phyloP scores from a whole-genome alignment of 2,113 vertebrate genomes.

The western clawed frog (Xenopus tropicalis) region DNA sequence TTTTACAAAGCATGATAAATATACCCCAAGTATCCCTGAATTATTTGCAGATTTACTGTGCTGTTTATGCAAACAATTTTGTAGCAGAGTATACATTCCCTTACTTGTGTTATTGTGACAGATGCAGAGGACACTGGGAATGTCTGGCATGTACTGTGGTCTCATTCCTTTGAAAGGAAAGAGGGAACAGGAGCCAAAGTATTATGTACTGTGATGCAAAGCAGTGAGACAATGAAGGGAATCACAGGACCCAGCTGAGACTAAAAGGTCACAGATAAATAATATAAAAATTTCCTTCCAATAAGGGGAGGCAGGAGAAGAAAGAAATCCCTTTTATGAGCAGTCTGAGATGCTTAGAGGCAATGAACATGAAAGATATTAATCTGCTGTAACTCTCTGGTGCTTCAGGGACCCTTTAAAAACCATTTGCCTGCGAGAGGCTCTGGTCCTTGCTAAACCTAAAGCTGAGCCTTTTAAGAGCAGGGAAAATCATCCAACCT shows the following conservation, averaged over 20 bases:
- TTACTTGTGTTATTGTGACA: too few species aligned
- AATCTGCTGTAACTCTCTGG: conserved; percentile 16
- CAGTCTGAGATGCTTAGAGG: conserved; percentile 21
- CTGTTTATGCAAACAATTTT: too few species aligned
- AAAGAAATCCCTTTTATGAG: conserved; percentile 25
- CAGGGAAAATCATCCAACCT: neutral
- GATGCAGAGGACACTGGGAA: too few species aligned
- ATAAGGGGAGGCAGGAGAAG: conserved; percentile 3
- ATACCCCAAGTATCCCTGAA: too few species aligned
- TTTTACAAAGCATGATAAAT: too few species aligned
- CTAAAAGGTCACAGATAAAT: conserved; percentile 32
- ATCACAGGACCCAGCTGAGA: conserved; percentile 36
- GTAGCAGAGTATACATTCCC: too few species aligned
- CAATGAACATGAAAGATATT: conserved; percentile 24
- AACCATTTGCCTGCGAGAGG: neutral
- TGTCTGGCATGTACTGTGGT: neutral
- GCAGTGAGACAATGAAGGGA: conserved; percentile 22
- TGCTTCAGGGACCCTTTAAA: conserved; percentile 10
- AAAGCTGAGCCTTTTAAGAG: conserved; percentile 7
- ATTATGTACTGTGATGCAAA: conserved; percentile 33
- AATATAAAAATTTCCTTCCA: conserved; percentile 12
- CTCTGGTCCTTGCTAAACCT: neutral
- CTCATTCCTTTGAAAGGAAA: neutral
- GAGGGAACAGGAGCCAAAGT: neutral
- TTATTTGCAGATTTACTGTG: too few species aligned